Base-by-base conservation (phyloP, 2,797 vertebrate species). In the Helicolenus hilgendorfi region DNA sequence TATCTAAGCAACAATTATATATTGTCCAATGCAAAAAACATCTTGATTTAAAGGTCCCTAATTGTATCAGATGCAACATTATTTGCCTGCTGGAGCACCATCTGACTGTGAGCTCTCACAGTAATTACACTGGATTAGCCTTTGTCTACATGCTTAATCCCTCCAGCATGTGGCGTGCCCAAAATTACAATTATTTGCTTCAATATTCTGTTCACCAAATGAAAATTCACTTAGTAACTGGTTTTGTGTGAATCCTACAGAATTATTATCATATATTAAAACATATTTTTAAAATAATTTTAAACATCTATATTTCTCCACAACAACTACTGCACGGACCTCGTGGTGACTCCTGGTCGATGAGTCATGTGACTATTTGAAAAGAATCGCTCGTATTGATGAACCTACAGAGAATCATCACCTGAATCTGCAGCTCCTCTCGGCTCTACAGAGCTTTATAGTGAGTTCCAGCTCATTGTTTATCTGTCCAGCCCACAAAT, bases 101-200 rank as follows among this genome's bases (percentile, higher is more conserved):
- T 85, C 85, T 87, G 84, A 87, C 72, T 82, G 77, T 26, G 60
- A 78, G 79, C 87, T 90, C 72, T 92, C 75, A 82, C 74, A 78
- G 75, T 89, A 91, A 94, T 94, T 88, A 89, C 72, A 79, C 22
- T 67, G 91, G 93, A 94, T 94, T 91, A 92, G 79, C 82, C 64
- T 88, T 79, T 92, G 87, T 92, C 75, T 88, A 71, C 73, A 87
- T 0, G 5, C 13, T 73, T 80, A 94, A 94, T 89, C 90, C 85
- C 79, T 80, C 31, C 84, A 85, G 74, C 79, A 86, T 81, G 86
- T 65, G 68, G 77, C 9, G 3, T 87, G 85, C 33, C 29, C 33
- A 71, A 75, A 85, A 89, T 81, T 9, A 89, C 33, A 77, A 83
- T 63, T 1, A 86, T 80, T 77, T 53, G 35, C 49, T 67, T 75